phyloP scores from a whole-genome alignment of 2,113 vertebrate species.

The Fregetta grallaria region DNA sequence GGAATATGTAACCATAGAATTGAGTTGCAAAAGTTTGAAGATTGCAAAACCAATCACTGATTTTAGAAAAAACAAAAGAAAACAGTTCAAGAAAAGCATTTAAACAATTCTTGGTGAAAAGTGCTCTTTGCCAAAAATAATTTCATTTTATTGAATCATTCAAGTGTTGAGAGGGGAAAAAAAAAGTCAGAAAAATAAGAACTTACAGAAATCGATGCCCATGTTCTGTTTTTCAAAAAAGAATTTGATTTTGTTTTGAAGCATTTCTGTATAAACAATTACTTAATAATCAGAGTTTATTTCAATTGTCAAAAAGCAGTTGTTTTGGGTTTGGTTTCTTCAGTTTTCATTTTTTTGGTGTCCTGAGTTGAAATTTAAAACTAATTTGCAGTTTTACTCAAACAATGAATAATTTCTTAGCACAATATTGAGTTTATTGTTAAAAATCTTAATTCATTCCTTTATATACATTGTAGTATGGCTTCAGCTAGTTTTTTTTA shows the following conservation, averaged over 20 bases:
- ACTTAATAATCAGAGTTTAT: neutral
- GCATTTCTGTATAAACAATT: neutral
- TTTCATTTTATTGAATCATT: neutral
- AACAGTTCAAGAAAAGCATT: neutral
- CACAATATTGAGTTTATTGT: neutral
- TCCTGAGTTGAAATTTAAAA: neutral
- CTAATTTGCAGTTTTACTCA: neutral
- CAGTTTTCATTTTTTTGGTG: neutral
- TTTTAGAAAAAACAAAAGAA: neutral
- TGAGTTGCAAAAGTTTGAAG: neutral
- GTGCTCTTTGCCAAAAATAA: slow-evolving; percentile 19
- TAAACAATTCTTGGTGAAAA: neutral
- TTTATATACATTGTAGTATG: neutral
- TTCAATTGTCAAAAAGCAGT: neutral
- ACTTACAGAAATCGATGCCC: neutral
- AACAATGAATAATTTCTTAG: neutral
- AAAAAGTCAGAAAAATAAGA: neutral
- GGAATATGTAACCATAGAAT: neutral
- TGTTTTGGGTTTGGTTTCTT: neutral
- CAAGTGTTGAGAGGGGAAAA: neutral
- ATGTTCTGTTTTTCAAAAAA: neutral
- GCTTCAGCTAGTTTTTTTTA: neutral
- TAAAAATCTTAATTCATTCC: neutral
- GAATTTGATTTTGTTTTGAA: neutral
- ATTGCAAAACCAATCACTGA: neutral